Evolutionary conservation across 2,888 invertebrate species (phyloP).

Genomic region (Falcaria lacertinaria): DNA sequence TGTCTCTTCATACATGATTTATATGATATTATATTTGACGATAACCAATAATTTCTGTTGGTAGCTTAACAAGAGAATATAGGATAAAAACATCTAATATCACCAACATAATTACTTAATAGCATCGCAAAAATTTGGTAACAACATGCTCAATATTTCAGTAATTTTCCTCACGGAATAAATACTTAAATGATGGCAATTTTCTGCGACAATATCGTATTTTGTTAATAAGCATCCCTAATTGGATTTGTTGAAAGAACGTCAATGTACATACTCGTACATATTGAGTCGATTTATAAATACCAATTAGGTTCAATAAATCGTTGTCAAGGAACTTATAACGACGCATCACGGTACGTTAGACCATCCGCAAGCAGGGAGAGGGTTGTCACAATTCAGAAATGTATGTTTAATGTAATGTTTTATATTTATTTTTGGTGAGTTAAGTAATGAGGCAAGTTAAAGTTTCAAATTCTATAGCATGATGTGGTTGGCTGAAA

Average conservation of each 20-base stretch:
- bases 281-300: neutral
- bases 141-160: neutral
- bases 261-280: neutral
- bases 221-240: neutral
- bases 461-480: too few species aligned
- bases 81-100: neutral
- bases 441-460: too few species aligned
- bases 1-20: too few species aligned
- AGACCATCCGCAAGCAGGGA: neutral
- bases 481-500: too few species aligned
- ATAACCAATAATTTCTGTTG: neutral
- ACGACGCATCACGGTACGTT: constrained; percentile 4
- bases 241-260: neutral
- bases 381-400: neutral
- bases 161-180: neutral
- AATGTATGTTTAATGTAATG: too few species aligned
- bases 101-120: neutral
- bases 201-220: neutral
- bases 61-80: neutral
- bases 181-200: neutral
- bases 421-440: too few species aligned
- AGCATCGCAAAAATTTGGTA: neutral
- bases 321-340: constrained; percentile 3
- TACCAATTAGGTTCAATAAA: neutral
- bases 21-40: too few species aligned